These are phyloP conservation scores for Metopolophium dirhodum DNA, from an alignment of 1,140 invertebrate species.

Conservation along the genomic window DNA sequence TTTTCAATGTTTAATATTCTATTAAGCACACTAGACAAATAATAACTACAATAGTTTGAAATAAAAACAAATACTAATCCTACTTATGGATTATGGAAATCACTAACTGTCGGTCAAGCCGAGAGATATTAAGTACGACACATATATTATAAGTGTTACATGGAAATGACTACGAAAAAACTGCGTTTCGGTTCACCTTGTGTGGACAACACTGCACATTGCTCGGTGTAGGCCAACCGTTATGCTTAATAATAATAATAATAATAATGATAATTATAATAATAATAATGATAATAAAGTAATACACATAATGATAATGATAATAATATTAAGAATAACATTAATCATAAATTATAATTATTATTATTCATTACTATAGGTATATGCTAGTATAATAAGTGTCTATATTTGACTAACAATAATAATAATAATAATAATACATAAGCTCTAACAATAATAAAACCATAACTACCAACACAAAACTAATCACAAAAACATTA, in stretches of 20 bases:
- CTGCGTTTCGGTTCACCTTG: not conserved
- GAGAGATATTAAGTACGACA: constrained; percentile 27
- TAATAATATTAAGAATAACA: constrained; percentile 33
- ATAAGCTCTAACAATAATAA: constrained; percentile 33
- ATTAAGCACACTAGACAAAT: constrained; percentile 39
- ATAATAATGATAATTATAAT: not conserved
- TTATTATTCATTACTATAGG: not conserved
- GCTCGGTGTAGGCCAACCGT: not conserved
- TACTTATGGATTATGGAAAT: constrained; percentile 29
- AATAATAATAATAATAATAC: constrained; percentile 37
- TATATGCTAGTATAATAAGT: constrained; percentile 31
- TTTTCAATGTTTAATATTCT: constrained; percentile 26
- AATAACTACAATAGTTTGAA: constrained; percentile 36
- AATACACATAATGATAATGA: not conserved
- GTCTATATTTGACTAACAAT: constrained; percentile 41
- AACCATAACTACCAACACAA: constrained; percentile 35
- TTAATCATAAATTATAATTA: constrained; percentile 10
- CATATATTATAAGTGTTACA: not conserved
- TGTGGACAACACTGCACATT: not conserved
- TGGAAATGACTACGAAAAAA: constrained; percentile 46
- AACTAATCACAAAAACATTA: constrained; percentile 26
- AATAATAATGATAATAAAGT: constrained; percentile 27
- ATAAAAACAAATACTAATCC: constrained; percentile 42
- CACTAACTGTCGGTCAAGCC: not conserved
- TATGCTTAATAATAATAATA: constrained; percentile 6